These are phyloP conservation scores for Papio anubis DNA, from an alignment of 2,113 vertebrate genomes.

Conservation along the genomic window DNA sequence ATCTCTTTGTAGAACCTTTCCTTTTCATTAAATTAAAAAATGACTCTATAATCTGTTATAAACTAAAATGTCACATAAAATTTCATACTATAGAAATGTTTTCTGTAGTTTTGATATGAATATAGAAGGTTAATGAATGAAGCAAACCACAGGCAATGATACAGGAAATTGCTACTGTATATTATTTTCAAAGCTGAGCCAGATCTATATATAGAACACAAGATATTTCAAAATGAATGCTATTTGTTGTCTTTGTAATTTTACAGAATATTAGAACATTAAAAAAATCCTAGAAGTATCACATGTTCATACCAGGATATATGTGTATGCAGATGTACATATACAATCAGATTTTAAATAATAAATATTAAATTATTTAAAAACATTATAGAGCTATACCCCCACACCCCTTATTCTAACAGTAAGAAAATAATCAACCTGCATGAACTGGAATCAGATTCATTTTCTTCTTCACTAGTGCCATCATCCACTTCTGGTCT, in stretches of 20 bases:
- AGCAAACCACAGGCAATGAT: conserved; percentile 26
- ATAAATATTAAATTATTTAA: conserved; percentile 14
- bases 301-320: conserved; percentile 1
- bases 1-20: conserved; percentile 48
- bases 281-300: conserved; percentile 41
- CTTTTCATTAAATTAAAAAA: conserved; percentile 52
- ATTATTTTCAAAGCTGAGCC: conserved; percentile 60
- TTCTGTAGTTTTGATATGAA: conserved; percentile 47
- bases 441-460: conserved; percentile 95
- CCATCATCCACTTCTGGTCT: conserved; percentile 85
- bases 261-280: conserved; percentile 34
- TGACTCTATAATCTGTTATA: background rate
- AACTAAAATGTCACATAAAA: conserved; percentile 34
- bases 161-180: conserved; percentile 42
- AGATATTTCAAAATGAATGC: conserved; percentile 66
- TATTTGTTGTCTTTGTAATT: conserved; percentile 50
- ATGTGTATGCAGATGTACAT: background rate
- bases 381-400: conserved; percentile 31
- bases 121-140: conserved; percentile 25
- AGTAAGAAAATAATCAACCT: conserved; percentile 89
- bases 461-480: conserved; percentile 90
- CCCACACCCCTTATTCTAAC: conserved; percentile 69
- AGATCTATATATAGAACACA: conserved; percentile 45
- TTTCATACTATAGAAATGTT: conserved; percentile 35
- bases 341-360: conserved; percentile 9